phyloP scores from a whole-genome alignment of 92 coral and sea anemone species.

The Desmophyllum pertusum region DNA sequence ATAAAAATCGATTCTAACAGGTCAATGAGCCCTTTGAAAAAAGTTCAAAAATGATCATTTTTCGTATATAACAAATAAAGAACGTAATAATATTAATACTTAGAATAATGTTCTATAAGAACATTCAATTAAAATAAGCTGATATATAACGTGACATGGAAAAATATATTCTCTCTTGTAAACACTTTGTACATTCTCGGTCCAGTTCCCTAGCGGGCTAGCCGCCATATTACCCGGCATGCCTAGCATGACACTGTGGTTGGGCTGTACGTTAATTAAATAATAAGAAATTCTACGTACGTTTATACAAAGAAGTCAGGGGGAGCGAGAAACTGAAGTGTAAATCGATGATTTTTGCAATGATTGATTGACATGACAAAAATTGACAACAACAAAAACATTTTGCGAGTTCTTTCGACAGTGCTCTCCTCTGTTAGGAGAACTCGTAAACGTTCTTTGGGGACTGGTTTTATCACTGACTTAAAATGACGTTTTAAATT shows the following conservation, averaged over 20 bases:
- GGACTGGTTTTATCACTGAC: neutral
- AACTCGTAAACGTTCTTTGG: neutral
- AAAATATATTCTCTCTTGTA: constrained; percentile 85
- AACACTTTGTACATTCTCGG: constrained; percentile 54
- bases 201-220: constrained; percentile 59
- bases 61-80: neutral
- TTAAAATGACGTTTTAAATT: too few relatives aligned
- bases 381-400: neutral
- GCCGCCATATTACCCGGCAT: constrained; percentile 64
- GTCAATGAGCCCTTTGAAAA: neutral
- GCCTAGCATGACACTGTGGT: constrained; percentile 50
- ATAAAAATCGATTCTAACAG: neutral
- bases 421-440: neutral
- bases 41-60: neutral
- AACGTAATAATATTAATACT: neutral
- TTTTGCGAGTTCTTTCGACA: neutral
- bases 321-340: neutral
- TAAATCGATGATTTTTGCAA: constrained; percentile 3
- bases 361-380: neutral
- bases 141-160: constrained; percentile 70
- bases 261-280: constrained; percentile 11
- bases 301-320: neutral
- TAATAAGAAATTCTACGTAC: constrained; percentile 20
- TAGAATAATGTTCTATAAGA: constrained; percentile 7
- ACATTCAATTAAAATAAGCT: constrained; percentile 56